These are phyloP conservation scores for Psammodynastes pulverulentus DNA, from an alignment of 2,113 vertebrate genomes.

Conservation along the genomic window DNA sequence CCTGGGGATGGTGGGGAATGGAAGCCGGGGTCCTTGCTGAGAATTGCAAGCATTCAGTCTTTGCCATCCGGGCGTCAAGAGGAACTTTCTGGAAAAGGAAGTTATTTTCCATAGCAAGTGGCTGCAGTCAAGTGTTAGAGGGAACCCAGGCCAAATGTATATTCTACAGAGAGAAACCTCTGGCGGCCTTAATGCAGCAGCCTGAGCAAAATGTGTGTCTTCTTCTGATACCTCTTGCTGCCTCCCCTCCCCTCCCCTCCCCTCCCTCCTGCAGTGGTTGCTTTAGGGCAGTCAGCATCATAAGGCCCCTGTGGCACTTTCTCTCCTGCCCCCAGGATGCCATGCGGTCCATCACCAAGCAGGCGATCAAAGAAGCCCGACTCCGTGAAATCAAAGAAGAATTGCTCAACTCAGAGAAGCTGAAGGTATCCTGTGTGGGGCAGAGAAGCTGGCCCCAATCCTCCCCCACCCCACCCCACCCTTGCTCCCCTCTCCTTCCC, in stretches of 20 bases:
- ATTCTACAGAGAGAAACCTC: not conserved
- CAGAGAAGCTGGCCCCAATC: not conserved
- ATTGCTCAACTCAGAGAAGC: slow-evolving; percentile 88
- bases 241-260: not conserved
- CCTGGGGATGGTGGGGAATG: not conserved
- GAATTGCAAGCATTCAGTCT: too few species aligned
- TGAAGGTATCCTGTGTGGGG: slow-evolving; percentile 73
- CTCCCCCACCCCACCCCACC: too few species aligned
- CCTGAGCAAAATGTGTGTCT: not conserved
- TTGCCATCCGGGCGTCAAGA: not conserved
- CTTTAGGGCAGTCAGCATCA: not conserved
- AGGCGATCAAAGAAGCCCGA: slow-evolving; percentile 85
- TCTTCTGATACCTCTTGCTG: not conserved
- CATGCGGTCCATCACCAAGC: slow-evolving; percentile 92
- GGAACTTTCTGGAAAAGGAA: not conserved
- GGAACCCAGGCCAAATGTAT: not conserved
- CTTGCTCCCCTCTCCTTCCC: not conserved
- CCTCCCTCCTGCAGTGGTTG: not conserved
- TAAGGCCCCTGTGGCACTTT: too few species aligned
- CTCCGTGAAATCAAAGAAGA: slow-evolving; percentile 94
- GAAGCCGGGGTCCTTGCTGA: not conserved
- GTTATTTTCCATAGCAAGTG: not conserved
- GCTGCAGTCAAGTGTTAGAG: not conserved
- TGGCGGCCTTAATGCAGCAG: not conserved
- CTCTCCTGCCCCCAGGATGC: slow-evolving; percentile 75